Conservation (phyloP, 2,113 vertebrate genomes). For the Pipra filicauda region DNA sequence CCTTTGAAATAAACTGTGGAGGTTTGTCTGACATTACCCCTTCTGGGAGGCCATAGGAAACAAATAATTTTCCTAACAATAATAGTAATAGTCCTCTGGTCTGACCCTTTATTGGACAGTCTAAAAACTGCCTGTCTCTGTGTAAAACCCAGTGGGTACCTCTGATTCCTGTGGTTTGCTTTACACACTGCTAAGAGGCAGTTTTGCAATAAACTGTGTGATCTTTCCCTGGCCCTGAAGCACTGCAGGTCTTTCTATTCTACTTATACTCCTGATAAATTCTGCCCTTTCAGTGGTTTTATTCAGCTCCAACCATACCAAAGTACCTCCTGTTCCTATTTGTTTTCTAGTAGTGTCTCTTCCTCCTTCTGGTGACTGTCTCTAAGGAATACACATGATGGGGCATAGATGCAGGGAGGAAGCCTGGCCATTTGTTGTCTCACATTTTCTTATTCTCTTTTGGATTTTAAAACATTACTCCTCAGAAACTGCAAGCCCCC, state of each 20-base stretch:
- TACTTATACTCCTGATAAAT: background rate
- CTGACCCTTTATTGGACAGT: background rate
- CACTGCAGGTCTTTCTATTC: background rate
- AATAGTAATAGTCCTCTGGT: background rate
- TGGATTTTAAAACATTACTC: background rate
- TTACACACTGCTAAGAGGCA: background rate
- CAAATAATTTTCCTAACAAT: slow-evolving; percentile 33
- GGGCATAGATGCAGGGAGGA: background rate
- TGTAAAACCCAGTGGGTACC: background rate
- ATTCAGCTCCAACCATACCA: background rate
- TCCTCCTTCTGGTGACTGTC: background rate
- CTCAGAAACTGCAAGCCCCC: background rate
- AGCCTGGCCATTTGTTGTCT: background rate
- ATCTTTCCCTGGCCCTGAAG: background rate
- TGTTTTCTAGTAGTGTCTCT: background rate
- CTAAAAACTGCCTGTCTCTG: background rate
- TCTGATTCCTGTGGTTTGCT: background rate
- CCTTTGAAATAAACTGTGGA: slow-evolving; percentile 12
- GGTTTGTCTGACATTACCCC: background rate
- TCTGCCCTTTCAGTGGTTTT: background rate
- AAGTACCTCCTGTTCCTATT: background rate
- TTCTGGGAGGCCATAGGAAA: slow-evolving; percentile 26
- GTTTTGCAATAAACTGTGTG: background rate
- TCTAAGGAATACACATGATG: accelerated
- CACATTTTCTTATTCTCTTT: background rate